Evolutionary conservation across 2,888 invertebrate genomes (phyloP), one percentile per base, ranked within the genome.

Genomic region (Drosophila meridiana): DNA sequence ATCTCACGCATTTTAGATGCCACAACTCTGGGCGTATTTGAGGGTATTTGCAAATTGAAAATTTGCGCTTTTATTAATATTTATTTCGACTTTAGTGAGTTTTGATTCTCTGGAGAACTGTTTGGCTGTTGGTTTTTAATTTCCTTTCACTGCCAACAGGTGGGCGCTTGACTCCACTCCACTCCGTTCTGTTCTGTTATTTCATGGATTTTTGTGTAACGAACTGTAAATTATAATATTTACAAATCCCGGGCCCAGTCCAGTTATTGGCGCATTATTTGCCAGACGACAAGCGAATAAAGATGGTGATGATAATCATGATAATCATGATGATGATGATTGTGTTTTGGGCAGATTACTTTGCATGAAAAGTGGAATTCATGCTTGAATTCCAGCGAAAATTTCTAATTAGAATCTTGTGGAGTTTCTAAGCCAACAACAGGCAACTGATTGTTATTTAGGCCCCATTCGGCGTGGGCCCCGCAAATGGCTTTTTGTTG

Each of bases 41-140:
- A 8, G 42, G 50, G 38, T 45, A 43, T 40, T 30, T 36, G 68
- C 34, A 73, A 82, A 80, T 82, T 79, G 80, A 68, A 80, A 76
- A 73, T 82, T 65, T 68, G 40, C 59, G 82, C 76, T 73, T 84
- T 87, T 89, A 87, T 86, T 84, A 86, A 86, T 86, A 86, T 86
- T 89, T 82, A 86, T 86, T 82, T 89, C 56, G 74, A 82, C 73
- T 76, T 84, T 64, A 69, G 80, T 63, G 67, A 75, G 71, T 73
- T 20, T 20, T 70, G 14, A 13, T 42, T 52, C 80, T 69, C 66
- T 40, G 32, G 69, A 66, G 55, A 63, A 52, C 36, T 59, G 42
- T 40, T 56, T 67, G 64, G 38, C 45, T 87, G 88, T 89, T 89
- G 90, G 88, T 82, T 87, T 89, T 87, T 87, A 87, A 87, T 87